Base-by-base conservation (phyloP, 2,888 invertebrate species). In the Sthenelais limicola region DNA sequence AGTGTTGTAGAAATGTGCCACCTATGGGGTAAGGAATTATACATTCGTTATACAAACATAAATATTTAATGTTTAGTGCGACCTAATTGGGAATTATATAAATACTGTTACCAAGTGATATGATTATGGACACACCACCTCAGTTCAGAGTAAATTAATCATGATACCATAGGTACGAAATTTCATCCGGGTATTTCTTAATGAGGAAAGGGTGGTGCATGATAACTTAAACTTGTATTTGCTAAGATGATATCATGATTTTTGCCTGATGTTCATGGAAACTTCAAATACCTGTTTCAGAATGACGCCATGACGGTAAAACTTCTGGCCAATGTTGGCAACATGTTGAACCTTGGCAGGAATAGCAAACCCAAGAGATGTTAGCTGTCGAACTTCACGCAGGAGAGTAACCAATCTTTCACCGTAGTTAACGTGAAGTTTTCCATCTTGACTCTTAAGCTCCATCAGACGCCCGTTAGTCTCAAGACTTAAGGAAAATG, bases 221-320 rank as follows among this genome's bases (percentile, higher is more conserved):
- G n/a, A n/a, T n/a, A n/a, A n/a, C n/a, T n/a, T n/a, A n/a, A n/a
- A n/a, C n/a, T n/a, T n/a, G n/a, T n/a, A n/a, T n/a, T n/a, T n/a
- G n/a, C n/a, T n/a, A n/a, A n/a, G n/a, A n/a, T n/a, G n/a, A n/a
- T n/a, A n/a, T n/a, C n/a, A n/a, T n/a, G n/a, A n/a, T n/a, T n/a
- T n/a, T n/a, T n/a, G n/a, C n/a, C n/a, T n/a, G n/a, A n/a, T n/a
- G n/a, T n/a, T n/a, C n/a, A n/a, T n/a, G n/a, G n/a, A n/a, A n/a
- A n/a, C n/a, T n/a, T n/a, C n/a, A n/a, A n/a, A 73, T 82, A 93
- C 95, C 91, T 97, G 97, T 85, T 97, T 96, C 71, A 98, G 89
- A 1, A 93, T 92, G 68, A 95, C 92, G 0, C 97, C 98, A 82
- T 95, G 93, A 66, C 91, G 91, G 87, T 95, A 92, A 84, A 94